Evolutionary conservation across 37 sponge, comb jelly and placozoan genomes (phyloP).

Genomic region (Corticium candelabrum): DNA sequence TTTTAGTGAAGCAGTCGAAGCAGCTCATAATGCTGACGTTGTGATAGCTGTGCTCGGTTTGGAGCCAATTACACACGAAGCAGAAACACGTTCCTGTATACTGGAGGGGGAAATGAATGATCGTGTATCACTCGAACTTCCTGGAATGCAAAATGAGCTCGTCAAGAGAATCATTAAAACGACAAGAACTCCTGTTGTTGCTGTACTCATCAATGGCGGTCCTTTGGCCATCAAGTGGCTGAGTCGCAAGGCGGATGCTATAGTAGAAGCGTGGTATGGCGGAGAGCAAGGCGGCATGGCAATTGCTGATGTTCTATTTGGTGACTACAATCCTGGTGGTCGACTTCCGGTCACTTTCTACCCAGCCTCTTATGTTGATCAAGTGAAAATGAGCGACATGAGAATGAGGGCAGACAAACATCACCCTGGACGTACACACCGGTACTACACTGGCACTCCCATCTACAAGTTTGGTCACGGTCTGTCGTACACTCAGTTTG

Average conservation of each 20-base stretch:
- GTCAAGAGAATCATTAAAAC: constrained; percentile 11
- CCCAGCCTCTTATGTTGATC: background rate
- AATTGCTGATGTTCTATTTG: constrained; percentile 52
- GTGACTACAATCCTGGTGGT: constrained; percentile 48
- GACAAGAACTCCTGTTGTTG: constrained; percentile 13
- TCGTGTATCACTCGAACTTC: constrained; percentile 11
- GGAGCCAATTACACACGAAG: background rate
- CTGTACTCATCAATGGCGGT: constrained; percentile 56
- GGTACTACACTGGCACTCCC: background rate
- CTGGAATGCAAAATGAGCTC: constrained; percentile 38
- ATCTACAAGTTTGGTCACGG: background rate
- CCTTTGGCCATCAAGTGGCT: constrained; percentile 28
- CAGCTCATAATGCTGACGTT: background rate
- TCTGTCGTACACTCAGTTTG: constrained; percentile 1
- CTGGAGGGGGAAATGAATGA: background rate
- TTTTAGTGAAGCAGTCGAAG: background rate
- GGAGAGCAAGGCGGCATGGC: constrained; percentile 53
- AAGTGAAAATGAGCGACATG: background rate
- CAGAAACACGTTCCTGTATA: too few species aligned
- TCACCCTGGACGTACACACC: background rate
- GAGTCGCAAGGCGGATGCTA: constrained; percentile 17
- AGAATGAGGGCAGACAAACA: background rate
- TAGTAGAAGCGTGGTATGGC: constrained; percentile 60
- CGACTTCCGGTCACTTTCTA: constrained; percentile 33
- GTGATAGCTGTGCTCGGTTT: background rate